Evolutionary conservation across 2,797 vertebrate species (phyloP).

Genomic region (Takifugu ocellatus): DNA sequence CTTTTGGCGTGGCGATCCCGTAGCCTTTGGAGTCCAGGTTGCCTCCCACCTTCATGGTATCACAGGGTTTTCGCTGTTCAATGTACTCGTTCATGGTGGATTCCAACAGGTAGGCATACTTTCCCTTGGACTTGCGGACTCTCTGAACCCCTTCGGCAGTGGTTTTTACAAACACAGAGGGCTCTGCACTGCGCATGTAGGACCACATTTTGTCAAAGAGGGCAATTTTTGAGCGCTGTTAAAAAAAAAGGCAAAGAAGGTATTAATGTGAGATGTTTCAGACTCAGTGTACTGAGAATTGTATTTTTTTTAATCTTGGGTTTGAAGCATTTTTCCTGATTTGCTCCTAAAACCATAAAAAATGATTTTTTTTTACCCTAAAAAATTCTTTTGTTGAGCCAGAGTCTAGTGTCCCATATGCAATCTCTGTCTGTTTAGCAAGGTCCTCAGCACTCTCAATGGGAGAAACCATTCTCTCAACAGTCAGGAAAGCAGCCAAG

Average conservation of each 20-base stretch:
- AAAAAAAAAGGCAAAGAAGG: background rate
- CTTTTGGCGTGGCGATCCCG: constrained; percentile 99
- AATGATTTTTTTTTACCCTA: constrained; percentile 81
- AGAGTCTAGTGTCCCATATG: constrained; percentile 97
- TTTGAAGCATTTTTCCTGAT: background rate
- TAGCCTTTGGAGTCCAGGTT: constrained; percentile 99
- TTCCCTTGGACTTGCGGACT: constrained; percentile 98
- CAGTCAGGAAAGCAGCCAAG: constrained; percentile 98
- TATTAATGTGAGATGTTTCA: background rate
- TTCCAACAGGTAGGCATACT: constrained; percentile 98
- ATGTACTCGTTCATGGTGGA: constrained; percentile 99
- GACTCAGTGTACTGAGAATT: no score
- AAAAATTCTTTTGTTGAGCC: constrained; percentile 99
- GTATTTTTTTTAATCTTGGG: background rate
- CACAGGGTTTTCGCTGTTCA: constrained; percentile 97
- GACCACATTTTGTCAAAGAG: constrained; percentile 99
- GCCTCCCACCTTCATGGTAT: constrained; percentile 99
- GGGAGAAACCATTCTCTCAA: constrained; percentile 99
- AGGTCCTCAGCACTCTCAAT: constrained; percentile 98
- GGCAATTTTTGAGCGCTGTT: constrained; percentile 98
- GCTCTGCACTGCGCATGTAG: constrained; percentile 98
- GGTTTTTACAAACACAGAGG: constrained; percentile 98
- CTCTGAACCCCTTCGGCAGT: constrained; percentile 96
- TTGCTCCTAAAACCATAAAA: no score
- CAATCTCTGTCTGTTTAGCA: constrained; percentile 97